These are phyloP conservation scores for Vannuccia rotundouncinata DNA, from an alignment of 2,888 invertebrate genomes.

Conservation along the genomic window DNA sequence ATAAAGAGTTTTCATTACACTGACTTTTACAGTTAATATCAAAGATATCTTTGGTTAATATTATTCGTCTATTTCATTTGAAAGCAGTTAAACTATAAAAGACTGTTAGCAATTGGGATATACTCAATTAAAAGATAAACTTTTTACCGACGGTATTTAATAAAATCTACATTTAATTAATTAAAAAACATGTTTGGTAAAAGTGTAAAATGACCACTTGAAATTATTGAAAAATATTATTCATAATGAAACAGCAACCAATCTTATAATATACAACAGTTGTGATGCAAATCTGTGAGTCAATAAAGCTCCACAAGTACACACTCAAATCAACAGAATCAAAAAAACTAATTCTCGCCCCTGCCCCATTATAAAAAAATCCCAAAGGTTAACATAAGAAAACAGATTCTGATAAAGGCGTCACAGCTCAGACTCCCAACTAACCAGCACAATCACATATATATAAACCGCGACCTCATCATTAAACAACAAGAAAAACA, in stretches of 20 bases:
- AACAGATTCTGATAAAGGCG: constrained; percentile 1
- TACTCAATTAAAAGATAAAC: too few relatives aligned
- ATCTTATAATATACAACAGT: not conserved
- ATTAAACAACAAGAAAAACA: constrained; percentile 6
- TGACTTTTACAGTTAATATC: too few relatives aligned
- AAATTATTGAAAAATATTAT: too few relatives aligned
- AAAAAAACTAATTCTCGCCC: not conserved
- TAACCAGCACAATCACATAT: not conserved
- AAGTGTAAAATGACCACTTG: too few relatives aligned
- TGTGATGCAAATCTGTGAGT: not conserved
- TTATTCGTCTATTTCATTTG: too few relatives aligned
- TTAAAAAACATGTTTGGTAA: too few relatives aligned
- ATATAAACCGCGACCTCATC: constrained; percentile 9
- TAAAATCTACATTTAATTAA: too few relatives aligned
- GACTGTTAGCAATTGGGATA: too few relatives aligned
- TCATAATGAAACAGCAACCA: not conserved
- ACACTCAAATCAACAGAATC: not conserved
- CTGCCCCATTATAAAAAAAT: not conserved
- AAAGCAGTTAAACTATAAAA: too few relatives aligned
- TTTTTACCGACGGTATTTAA: too few relatives aligned
- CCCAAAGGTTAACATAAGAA: constrained; percentile 19
- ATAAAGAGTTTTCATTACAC: too few relatives aligned
- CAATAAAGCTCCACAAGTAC: not conserved
- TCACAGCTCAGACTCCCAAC: not conserved
- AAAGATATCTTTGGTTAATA: too few relatives aligned